Evolutionary conservation across 1,140 invertebrate genomes (phyloP).

Genomic region (Drosophila nikananu): DNA sequence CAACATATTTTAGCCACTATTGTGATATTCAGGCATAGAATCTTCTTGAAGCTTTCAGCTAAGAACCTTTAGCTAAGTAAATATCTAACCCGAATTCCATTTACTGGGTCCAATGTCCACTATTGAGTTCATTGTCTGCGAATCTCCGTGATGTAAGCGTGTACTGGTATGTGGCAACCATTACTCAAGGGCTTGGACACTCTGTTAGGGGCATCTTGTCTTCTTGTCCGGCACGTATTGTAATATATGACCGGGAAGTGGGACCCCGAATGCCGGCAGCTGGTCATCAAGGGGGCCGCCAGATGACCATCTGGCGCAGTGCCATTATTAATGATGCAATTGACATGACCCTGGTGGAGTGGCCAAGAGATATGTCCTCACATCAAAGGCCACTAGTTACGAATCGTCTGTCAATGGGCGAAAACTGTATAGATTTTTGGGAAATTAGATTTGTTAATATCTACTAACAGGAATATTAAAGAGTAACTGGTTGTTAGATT

Average conservation of each 20-base stretch:
- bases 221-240: conserved; percentile 28
- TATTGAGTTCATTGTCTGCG: conserved; percentile 28
- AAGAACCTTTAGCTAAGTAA: not conserved
- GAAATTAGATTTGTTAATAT: conserved; percentile 4
- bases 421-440: conserved; percentile 1
- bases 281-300: conserved; percentile 44
- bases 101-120: not conserved
- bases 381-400: conserved; percentile 32
- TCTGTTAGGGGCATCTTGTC: conserved; percentile 10
- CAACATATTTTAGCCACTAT: not conserved
- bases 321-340: conserved; percentile 55
- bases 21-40: not conserved
- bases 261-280: conserved; percentile 15
- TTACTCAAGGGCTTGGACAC: conserved; percentile 46
- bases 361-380: conserved; percentile 36
- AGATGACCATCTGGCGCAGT: conserved; percentile 43
- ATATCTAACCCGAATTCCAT: not conserved
- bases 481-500: not conserved
- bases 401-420: conserved; percentile 23
- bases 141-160: conserved; percentile 20
- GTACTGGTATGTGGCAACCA: conserved; percentile 12
- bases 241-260: conserved; percentile 33
- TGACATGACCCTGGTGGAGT: conserved; percentile 31
- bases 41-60: not conserved
- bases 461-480: not conserved